These are phyloP conservation scores for Tauraco erythrolophus DNA, from an alignment of 2,113 vertebrate genomes.

Conservation along the genomic window DNA sequence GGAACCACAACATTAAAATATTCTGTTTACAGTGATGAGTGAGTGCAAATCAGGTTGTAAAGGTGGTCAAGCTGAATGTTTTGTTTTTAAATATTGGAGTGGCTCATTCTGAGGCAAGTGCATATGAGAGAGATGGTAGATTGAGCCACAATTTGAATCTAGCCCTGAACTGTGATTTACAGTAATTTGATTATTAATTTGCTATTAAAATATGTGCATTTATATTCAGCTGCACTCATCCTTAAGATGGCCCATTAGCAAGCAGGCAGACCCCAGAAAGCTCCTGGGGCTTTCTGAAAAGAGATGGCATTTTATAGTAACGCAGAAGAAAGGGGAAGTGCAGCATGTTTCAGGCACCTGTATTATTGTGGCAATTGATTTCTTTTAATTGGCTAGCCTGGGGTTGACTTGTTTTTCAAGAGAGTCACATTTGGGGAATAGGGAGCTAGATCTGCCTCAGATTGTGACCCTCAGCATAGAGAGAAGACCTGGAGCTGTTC, in stretches of 20 bases:
- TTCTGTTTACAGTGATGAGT: not conserved
- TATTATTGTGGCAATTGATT: not conserved
- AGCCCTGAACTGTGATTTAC: not conserved
- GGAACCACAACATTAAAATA: not conserved
- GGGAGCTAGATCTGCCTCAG: not conserved
- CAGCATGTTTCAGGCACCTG: not conserved
- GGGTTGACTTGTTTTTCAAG: not conserved
- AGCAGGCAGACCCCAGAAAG: not conserved
- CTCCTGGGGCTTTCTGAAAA: not conserved
- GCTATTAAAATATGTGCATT: not conserved
- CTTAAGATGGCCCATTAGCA: not conserved
- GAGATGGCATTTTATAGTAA: not conserved
- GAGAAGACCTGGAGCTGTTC: not conserved
- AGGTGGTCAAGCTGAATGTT: not conserved
- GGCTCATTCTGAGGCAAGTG: not conserved
- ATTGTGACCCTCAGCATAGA: not conserved
- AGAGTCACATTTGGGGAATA: not conserved
- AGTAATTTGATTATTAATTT: slow-evolving; percentile 33
- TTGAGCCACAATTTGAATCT: not conserved
- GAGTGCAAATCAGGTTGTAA: not conserved
- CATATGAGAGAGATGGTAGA: not conserved
- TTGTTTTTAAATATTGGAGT: not conserved
- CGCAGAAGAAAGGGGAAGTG: not conserved
- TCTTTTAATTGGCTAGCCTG: not conserved
- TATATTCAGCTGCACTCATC: not conserved